phyloP scores from a whole-genome alignment of 2,113 vertebrate species.

The Sylvia atricapilla region DNA sequence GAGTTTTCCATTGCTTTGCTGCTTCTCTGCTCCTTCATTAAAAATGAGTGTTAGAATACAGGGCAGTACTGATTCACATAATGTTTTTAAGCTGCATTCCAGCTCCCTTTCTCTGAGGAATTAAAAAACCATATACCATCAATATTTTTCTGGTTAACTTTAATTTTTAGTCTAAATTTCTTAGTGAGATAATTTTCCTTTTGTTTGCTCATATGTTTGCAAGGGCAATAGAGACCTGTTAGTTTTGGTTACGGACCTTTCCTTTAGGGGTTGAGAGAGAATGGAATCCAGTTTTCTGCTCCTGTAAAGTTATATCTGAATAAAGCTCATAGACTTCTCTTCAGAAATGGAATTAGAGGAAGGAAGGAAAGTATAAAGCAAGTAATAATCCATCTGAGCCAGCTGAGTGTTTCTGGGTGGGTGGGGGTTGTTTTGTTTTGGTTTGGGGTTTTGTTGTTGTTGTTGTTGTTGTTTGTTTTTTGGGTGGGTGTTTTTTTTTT shows the following conservation, averaged over 20 bases:
- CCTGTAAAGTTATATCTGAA: not conserved
- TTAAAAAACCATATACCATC: not conserved
- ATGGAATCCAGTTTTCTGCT: not conserved
- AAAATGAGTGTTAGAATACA: conserved; percentile 26
- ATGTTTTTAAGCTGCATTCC: not conserved
- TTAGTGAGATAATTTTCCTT: not conserved
- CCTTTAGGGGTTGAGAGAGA: not conserved
- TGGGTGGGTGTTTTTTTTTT: too few relatives aligned
- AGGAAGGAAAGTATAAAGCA: not conserved
- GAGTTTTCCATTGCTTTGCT: not conserved
- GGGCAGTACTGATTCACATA: not conserved
- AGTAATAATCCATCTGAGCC: not conserved
- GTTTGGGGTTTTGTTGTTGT: too few relatives aligned
- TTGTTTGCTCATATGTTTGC: not conserved
- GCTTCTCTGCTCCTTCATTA: not conserved
- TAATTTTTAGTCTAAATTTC: not conserved
- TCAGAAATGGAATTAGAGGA: not conserved
- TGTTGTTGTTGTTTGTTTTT: too few relatives aligned
- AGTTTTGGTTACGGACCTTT: not conserved
- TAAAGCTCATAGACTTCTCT: not conserved
- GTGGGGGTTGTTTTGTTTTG: too few relatives aligned
- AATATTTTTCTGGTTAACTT: not conserved
- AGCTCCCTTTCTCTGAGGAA: not conserved
- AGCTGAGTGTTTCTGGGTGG: not conserved
- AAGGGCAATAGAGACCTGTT: not conserved